Evolutionary conservation across 2,888 invertebrate genomes (phyloP), one percentile per base, ranked within the genome.

Genomic region (Steinernema carpocapsae): DNA sequence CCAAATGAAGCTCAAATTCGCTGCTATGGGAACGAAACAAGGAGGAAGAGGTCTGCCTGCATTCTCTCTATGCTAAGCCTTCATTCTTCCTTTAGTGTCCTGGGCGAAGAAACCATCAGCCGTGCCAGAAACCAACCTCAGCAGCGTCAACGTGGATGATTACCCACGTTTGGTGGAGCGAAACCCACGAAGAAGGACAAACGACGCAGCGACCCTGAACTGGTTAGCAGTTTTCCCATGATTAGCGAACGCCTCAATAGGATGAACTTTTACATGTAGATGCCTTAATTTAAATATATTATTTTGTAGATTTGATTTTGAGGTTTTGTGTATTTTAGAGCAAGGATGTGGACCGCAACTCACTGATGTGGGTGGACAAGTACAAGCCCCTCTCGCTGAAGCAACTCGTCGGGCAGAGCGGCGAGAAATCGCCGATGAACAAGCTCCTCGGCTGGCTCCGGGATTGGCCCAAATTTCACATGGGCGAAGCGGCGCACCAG

Each of bases 371-470:
- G 86, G 86, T 86, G 6, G 86, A 86, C 75, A 87, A 87, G 75
- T 84, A 86, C 77, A 83, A 80, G 72, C 86, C 86, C 0, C 91
- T 90, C 72, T 91, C 89, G n/a, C 88, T 94, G 29, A 95, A 93
- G 87, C 92, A 93, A 80, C 92, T 99, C 73, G 93, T 99, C 82
- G 99, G 99, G 0, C 97, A 97, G 88, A 93, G 93, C 82, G 94
- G 94, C 0, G 92, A 94, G 1, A 92, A 92, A 71, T 96, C 96
- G 87, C 93, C 93, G 89, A 93, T 94, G 71, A 92, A 92, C 81
- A 97, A 97, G 88, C 90, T 99, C 73, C 89, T 92, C 14, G 91
- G 91, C 80, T 99, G 97, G 97, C 89, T 99, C 70, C 90, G 91
- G 2, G 93, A 93, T 87, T 99, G 99, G 99, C 92, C 94, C 84